phyloP scores from a whole-genome alignment of 2,888 invertebrate species.

The Acanthopleura granulata region DNA sequence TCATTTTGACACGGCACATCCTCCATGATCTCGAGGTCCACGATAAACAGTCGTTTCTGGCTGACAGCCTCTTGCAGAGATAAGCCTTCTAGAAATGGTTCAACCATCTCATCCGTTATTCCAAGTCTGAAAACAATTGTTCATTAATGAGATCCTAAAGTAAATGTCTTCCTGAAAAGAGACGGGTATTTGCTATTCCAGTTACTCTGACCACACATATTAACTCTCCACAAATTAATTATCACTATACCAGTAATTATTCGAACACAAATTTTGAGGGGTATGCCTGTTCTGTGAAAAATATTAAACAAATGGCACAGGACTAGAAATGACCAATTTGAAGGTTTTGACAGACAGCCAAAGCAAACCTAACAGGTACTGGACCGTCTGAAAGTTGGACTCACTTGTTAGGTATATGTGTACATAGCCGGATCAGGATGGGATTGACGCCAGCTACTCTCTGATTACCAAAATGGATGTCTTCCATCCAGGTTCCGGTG shows the following conservation, averaged over 20 bases:
- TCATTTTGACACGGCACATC: constrained; percentile 3
- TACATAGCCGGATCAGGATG: constrained; percentile 62
- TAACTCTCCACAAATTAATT: too few species aligned
- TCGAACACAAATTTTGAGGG: too few species aligned
- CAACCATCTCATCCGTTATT: constrained; percentile 62
- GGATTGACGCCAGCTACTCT: constrained; percentile 69
- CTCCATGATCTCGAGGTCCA: constrained; percentile 66
- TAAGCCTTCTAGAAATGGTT: constrained; percentile 63
- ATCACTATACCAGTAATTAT: too few species aligned
- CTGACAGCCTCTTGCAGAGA: constrained; percentile 60
- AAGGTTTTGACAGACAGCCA: too few species aligned
- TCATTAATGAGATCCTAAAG: too few species aligned
- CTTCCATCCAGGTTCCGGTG: constrained; percentile 54
- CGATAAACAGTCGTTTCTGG: constrained; percentile 67
- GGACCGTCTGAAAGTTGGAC: constrained; percentile 13
- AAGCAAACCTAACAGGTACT: too few species aligned
- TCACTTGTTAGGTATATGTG: constrained; percentile 68
- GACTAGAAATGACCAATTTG: too few species aligned
- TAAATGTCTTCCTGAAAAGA: too few species aligned
- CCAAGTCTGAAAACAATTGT: constrained; percentile 54
- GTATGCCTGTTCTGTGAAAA: too few species aligned
- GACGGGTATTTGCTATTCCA: too few species aligned
- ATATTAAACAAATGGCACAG: too few species aligned
- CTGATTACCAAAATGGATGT: constrained; percentile 68
- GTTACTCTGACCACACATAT: too few species aligned